Conservation (phyloP, 2,888 invertebrate species). For the Chrysolina americana region DNA sequence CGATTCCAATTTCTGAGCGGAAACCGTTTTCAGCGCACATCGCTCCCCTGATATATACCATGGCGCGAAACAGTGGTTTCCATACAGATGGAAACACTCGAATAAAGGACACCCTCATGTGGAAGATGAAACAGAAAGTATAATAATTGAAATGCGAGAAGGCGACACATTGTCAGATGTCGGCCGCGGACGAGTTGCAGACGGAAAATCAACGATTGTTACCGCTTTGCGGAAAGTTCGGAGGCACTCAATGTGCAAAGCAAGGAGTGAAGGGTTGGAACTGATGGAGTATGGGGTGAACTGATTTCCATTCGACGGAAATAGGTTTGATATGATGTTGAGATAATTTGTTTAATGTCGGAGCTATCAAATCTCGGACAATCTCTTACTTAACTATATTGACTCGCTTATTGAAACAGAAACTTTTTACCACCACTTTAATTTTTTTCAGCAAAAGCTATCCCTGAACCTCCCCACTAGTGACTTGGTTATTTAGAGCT, state of each 20-base stretch:
- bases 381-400: too few relatives aligned
- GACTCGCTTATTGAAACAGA: too few relatives aligned
- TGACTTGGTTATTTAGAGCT: too few relatives aligned
- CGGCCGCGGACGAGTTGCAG: constrained; percentile 8
- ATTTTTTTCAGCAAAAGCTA: too few relatives aligned
- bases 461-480: too few relatives aligned
- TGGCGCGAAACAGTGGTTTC: background rate
- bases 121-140: constrained; percentile 66
- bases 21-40: too few relatives aligned
- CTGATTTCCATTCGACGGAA: too few relatives aligned
- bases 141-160: constrained; percentile 66
- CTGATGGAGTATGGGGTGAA: background rate
- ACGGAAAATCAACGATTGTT: constrained; percentile 18
- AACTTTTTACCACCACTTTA: too few relatives aligned
- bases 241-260: background rate
- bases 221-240: constrained; percentile 18
- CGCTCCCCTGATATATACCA: background rate
- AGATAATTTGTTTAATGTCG: too few relatives aligned
- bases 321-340: too few relatives aligned
- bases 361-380: too few relatives aligned
- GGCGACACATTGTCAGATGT: constrained; percentile 57
- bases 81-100: constrained; percentile 59
- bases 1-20: too few relatives aligned
- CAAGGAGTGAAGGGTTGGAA: background rate
- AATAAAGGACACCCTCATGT: constrained; percentile 63